Percentiles rank a stretch among this genome's conserved stretches.
Conservation (phyloP, 2,888 invertebrate genomes). For the Melinaea marsaeus region DNA sequence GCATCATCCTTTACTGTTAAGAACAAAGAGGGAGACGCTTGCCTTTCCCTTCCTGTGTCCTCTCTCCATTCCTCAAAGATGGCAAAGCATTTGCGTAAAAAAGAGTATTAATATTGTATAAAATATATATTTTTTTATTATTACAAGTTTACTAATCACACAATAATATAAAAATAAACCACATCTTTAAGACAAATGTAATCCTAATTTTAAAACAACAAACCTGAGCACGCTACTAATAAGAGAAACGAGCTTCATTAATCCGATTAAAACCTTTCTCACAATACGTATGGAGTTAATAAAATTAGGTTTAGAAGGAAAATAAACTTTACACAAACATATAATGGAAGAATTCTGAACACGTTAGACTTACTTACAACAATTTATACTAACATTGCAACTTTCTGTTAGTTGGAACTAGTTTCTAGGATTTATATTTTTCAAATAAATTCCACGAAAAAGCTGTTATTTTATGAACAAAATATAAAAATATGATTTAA, state of each 20-base stretch:
- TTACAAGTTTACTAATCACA: no score
- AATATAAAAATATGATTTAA: no score
- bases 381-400: constrained; percentile 16
- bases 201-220: not conserved
- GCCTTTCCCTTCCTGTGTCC: no score
- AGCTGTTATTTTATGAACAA: no score
- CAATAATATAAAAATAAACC: not conserved
- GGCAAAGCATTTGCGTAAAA: no score
- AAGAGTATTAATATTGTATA: no score
- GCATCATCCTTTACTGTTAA: no score
- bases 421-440: not conserved
- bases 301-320: not conserved
- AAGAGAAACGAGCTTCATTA: not conserved
- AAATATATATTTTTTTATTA: no score
- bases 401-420: constrained; percentile 13
- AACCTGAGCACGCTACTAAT: not conserved
- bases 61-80: no score
- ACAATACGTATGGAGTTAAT: constrained; percentile 1
- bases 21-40: no score
- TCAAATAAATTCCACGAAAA: no score
- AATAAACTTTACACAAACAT: constrained; percentile 6
- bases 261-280: constrained; percentile 3
- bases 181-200: not conserved
- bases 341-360: constrained; percentile 14
- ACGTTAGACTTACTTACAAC: constrained; percentile 14